Evolutionary conservation across 2,888 invertebrate genomes (phyloP).

Genomic region (Lepidocyrtoides sp.): DNA sequence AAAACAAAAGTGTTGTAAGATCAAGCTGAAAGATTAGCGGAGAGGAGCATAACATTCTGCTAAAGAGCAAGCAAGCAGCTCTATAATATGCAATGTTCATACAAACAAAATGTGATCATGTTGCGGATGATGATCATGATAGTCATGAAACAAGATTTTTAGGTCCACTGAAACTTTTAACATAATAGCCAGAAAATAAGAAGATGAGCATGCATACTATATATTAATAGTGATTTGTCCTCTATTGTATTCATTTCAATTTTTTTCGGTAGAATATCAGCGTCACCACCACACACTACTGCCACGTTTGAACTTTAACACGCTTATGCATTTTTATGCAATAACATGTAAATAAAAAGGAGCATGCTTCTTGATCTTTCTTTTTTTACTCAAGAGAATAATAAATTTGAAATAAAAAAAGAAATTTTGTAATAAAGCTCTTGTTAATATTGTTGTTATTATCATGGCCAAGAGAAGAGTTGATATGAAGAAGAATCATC

Average conservation of each 20-base stretch:
- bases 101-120: conserved; percentile 35
- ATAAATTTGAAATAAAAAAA: background rate
- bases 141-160: conserved; percentile 44
- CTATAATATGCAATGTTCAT: background rate
- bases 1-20: conserved; percentile 56
- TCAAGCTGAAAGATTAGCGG: conserved; percentile 64
- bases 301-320: conserved; percentile 36
- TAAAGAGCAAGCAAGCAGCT: background rate
- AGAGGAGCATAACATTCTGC: conserved; percentile 48
- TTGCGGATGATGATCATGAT: conserved; percentile 38
- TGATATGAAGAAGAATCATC: background rate
- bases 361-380: conserved; percentile 8
- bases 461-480: background rate
- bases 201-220: conserved; percentile 22
- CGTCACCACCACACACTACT: background rate
- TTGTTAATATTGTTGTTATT: conserved; percentile 1
- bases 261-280: background rate
- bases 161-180: conserved; percentile 29
- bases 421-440: conserved; percentile 19
- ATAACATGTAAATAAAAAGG: conserved; percentile 17
- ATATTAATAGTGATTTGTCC: background rate
- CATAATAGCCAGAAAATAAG: conserved; percentile 6
- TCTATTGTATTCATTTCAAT: conserved; percentile 28
- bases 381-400: background rate
- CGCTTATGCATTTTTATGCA: conserved; percentile 60